phyloP scores from a whole-genome alignment of 2,113 vertebrate genomes.

The Eulacestoma nigropectus region DNA sequence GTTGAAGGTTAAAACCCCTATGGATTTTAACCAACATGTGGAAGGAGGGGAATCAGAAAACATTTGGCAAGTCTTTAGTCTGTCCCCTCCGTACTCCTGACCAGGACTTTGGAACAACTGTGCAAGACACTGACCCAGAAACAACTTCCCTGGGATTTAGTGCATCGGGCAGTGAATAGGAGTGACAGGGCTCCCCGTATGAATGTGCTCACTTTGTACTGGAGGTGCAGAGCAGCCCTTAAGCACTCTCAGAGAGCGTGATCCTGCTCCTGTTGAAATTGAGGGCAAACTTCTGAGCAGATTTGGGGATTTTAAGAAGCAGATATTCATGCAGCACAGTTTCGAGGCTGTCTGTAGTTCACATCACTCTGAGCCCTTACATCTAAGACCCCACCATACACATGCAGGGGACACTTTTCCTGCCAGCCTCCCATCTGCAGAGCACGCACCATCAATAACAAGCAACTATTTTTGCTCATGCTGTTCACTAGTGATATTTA shows the following conservation, averaged over 20 bases:
- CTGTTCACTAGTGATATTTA: not conserved
- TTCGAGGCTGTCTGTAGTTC: not conserved
- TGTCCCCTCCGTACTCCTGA: not conserved
- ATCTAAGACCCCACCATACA: not conserved
- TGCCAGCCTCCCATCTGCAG: not conserved
- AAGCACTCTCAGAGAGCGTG: not conserved
- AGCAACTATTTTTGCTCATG: not conserved
- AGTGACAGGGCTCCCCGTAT: not conserved
- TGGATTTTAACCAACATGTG: not conserved
- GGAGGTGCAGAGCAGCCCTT: not conserved
- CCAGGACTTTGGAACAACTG: not conserved
- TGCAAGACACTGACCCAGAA: slow-evolving; percentile 26
- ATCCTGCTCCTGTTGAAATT: not conserved
- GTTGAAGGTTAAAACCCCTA: not conserved
- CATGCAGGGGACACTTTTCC: not conserved
- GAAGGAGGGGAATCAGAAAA: not conserved
- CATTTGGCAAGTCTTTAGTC: not conserved
- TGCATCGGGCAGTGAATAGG: not conserved
- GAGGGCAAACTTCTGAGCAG: not conserved
- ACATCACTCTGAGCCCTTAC: rapidly evolving
- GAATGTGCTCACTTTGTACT: not conserved
- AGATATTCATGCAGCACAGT: not conserved
- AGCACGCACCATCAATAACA: not conserved
- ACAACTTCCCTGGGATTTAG: slow-evolving; percentile 24
- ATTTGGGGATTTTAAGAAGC: not conserved